Conservation (phyloP, 2,888 invertebrate genomes). For the Nemapogon koenigi region DNA sequence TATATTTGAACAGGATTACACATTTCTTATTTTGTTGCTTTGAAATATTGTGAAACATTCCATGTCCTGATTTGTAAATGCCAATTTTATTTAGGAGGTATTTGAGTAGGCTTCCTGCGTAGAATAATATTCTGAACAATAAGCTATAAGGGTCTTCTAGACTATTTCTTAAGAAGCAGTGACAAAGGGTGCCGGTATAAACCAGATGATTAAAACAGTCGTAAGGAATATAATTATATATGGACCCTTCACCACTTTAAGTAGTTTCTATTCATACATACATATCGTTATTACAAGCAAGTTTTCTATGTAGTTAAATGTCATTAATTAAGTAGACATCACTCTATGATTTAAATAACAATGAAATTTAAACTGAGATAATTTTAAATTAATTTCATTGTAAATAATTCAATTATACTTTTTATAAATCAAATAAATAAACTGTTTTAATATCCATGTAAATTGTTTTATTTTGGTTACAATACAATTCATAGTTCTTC, state of each 20-base stretch:
- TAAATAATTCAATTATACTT: slow-evolving; percentile 58
- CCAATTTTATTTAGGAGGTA: slow-evolving; percentile 2
- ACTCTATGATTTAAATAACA: slow-evolving; percentile 45
- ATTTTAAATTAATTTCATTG: slow-evolving; percentile 59
- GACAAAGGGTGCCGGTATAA: no score
- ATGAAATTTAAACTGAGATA: slow-evolving; percentile 54
- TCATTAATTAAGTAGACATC: slow-evolving; percentile 33
- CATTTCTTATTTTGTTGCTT: no score
- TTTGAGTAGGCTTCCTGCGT: slow-evolving; percentile 14
- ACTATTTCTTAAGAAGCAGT: no score
- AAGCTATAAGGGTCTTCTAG: no score
- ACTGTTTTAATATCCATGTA: slow-evolving; percentile 56
- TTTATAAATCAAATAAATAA: slow-evolving; percentile 53
- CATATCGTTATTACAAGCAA: slow-evolving; percentile 61
- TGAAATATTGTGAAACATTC: slow-evolving; percentile 45
- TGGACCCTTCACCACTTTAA: no score
- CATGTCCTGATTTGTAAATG: slow-evolving; percentile 29
- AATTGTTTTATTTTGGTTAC: slow-evolving; percentile 25
- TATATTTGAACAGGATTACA: no score
- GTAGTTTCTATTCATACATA: no score
- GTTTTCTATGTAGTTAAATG: slow-evolving; percentile 62
- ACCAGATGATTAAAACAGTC: no score
- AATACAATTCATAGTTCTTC: no score
- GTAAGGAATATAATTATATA: no score
- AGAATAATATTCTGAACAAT: slow-evolving; percentile 55